Conservation (phyloP, 2,888 invertebrate species). For the Acleris sparsana region DNA sequence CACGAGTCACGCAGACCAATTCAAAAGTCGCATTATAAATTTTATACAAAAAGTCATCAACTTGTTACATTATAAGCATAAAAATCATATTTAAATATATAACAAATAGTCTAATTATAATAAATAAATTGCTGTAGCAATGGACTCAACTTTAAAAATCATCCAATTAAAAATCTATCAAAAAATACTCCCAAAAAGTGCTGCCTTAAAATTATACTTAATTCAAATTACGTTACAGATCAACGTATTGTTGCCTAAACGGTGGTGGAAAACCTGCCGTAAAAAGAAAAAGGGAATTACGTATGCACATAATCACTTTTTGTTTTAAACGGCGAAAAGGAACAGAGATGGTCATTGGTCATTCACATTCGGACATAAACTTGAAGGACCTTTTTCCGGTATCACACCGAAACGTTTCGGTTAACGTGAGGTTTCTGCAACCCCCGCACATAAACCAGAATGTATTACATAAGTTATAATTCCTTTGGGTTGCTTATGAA, state of each 20-base stretch:
- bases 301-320: too few relatives aligned
- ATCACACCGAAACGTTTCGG: too few relatives aligned
- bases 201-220: constrained; percentile 32
- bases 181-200: constrained; percentile 31
- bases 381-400: too few relatives aligned
- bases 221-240: constrained; percentile 19
- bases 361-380: constrained; percentile 7
- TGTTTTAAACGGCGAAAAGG: too few relatives aligned
- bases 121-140: constrained; percentile 26
- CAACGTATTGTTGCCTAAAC: constrained; percentile 13
- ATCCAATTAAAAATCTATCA: constrained; percentile 9
- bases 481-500: too few relatives aligned
- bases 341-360: too few relatives aligned
- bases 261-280: not conserved
- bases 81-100: not conserved
- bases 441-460: too few relatives aligned
- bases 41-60: too few relatives aligned
- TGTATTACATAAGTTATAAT: too few relatives aligned
- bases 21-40: not conserved
- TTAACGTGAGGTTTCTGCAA: too few relatives aligned
- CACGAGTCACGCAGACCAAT: not conserved
- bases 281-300: too few relatives aligned
- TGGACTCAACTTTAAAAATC: constrained; percentile 11
- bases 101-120: not conserved
- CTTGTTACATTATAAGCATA: not conserved